These are phyloP conservation scores for Nesospiza acunhae DNA, from an alignment of 2,113 vertebrate species.

Conservation along the genomic window DNA sequence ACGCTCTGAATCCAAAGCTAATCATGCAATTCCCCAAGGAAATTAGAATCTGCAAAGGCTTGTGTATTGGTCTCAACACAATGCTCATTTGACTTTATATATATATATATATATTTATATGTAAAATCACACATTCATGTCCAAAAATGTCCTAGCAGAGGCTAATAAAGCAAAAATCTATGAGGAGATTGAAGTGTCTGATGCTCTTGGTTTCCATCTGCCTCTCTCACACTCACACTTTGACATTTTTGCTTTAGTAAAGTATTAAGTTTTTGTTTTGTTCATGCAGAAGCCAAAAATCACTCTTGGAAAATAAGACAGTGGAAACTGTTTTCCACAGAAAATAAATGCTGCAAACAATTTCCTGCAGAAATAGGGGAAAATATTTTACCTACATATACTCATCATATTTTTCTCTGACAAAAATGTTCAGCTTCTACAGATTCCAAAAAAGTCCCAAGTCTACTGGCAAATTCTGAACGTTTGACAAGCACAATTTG, in stretches of 20 bases:
- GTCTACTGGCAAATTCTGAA: background rate
- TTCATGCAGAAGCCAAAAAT: constrained; percentile 8
- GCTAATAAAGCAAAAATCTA: background rate
- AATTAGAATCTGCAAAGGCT: background rate
- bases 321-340: background rate
- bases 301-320: background rate
- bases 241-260: background rate
- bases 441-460: background rate
- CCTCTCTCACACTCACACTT: background rate
- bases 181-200: background rate
- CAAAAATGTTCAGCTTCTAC: background rate
- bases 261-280: background rate
- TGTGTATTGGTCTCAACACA: background rate
- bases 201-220: background rate
- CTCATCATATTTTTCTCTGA: background rate
- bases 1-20: background rate
- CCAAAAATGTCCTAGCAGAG: background rate
- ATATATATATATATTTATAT: background rate
- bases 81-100: background rate
- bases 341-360: background rate
- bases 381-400: background rate
- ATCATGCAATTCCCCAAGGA: background rate
- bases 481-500: background rate
- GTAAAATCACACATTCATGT: background rate
- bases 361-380: background rate